Conservation (phyloP, 2,797 vertebrate species). For the Platalea minor region DNA sequence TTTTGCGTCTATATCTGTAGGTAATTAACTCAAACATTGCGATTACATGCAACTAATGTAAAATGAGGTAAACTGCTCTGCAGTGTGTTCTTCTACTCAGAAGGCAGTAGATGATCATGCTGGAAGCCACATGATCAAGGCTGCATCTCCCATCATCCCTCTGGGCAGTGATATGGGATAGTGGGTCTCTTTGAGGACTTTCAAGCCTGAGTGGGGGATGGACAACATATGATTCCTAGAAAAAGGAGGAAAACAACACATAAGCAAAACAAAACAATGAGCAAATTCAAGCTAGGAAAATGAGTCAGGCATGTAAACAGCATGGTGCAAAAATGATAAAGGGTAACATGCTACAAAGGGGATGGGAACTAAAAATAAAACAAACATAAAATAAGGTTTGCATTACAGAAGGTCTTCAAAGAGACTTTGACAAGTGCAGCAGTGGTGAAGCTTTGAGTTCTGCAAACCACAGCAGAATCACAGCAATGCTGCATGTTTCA, state of each 20-base stretch:
- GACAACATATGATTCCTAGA: constrained; percentile 99
- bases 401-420: constrained; percentile 82
- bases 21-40: constrained; percentile 76
- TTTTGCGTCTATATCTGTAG: constrained; percentile 74
- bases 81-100: constrained; percentile 93
- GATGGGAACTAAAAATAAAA: constrained; percentile 73
- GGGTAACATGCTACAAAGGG: constrained; percentile 72
- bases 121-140: constrained; percentile 95
- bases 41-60: constrained; percentile 84
- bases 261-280: constrained; percentile 94
- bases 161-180: constrained; percentile 98
- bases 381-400: constrained; percentile 63
- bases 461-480: constrained; percentile 71
- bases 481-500: constrained; percentile 77
- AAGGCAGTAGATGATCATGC: constrained; percentile 96
- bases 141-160: constrained; percentile 94
- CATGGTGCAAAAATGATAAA: constrained; percentile 76
- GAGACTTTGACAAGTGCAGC: constrained; percentile 74
- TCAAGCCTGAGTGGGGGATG: constrained; percentile 99
- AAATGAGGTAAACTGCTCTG: constrained; percentile 90
- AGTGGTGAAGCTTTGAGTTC: constrained; percentile 65
- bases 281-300: constrained; percentile 86
- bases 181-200: constrained; percentile 99
- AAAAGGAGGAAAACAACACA: constrained; percentile 99
- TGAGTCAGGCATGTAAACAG: constrained; percentile 80